phyloP scores from a whole-genome alignment of 2,113 vertebrate genomes.

The Hirundichthys speculiger region DNA sequence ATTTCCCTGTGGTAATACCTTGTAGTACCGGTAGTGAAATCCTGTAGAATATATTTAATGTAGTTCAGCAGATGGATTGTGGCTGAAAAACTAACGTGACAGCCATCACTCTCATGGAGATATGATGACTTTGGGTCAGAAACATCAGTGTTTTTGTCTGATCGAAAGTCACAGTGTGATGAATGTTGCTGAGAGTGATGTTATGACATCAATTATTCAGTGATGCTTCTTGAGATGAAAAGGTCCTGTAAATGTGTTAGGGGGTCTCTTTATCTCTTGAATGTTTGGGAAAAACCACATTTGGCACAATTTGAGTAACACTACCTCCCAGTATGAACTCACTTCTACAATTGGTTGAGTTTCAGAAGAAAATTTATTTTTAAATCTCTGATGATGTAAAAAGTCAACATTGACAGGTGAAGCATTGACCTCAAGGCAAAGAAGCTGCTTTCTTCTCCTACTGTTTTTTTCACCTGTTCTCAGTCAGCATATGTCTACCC shows the following conservation, averaged over 20 bases:
- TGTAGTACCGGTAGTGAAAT: constrained; percentile 12
- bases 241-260: constrained; percentile 51
- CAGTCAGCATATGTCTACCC: constrained; percentile 15
- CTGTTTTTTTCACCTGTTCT: constrained; percentile 27
- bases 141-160: neutral
- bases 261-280: neutral
- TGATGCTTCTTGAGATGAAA: constrained; percentile 44
- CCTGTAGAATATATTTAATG: constrained; percentile 10
- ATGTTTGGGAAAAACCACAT: neutral
- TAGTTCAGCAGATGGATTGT: constrained; percentile 3
- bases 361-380: no score
- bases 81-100: neutral
- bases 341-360: no score
- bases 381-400: no score
- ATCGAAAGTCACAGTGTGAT: neutral
- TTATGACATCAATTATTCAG: constrained; percentile 43
- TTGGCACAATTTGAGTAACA: no score
- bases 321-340: no score
- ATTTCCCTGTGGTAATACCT: neutral
- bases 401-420: constrained; percentile 64
- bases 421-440: constrained; percentile 72
- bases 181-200: constrained; percentile 11
- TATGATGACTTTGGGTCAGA: neutral
- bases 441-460: constrained; percentile 31
- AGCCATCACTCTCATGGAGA: neutral